Percentiles rank a stretch among this genome's conserved stretches.
Conservation (phyloP, 2,113 vertebrate species). For the Strix aluco region DNA sequence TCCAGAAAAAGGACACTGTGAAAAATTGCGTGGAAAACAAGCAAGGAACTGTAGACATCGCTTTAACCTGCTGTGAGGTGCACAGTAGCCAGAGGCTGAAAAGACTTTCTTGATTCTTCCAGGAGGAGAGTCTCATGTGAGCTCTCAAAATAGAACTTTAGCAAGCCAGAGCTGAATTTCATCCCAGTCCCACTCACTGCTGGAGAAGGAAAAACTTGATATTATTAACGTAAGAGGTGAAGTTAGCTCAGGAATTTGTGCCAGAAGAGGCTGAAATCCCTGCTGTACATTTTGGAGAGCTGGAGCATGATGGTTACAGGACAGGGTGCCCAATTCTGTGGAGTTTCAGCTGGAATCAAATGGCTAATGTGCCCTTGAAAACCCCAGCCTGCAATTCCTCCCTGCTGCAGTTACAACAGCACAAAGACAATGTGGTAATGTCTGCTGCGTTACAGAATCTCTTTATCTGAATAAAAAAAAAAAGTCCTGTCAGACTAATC, state of each 20-base stretch:
- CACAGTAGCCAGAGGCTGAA: background rate
- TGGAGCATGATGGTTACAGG: background rate
- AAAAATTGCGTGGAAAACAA: background rate
- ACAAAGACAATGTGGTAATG: slow-evolving; percentile 67
- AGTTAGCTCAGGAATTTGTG: background rate
- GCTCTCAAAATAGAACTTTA: slow-evolving; percentile 20
- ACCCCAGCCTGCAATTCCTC: slow-evolving; percentile 22
- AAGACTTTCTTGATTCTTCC: background rate
- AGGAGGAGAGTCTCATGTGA: background rate
- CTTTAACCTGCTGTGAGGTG: slow-evolving; percentile 22
- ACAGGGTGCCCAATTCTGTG: background rate
- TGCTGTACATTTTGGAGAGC: background rate
- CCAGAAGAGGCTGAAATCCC: slow-evolving; percentile 25
- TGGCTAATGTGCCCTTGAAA: slow-evolving; percentile 15
- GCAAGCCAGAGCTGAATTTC: slow-evolving; percentile 37
- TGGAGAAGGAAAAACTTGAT: slow-evolving; percentile 50
- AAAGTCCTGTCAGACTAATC: slow-evolving; percentile 55
- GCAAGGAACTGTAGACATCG: background rate
- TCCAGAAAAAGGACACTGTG: background rate
- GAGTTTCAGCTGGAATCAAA: slow-evolving; percentile 23
- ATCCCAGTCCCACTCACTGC: slow-evolving; percentile 1
- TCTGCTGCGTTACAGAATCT: slow-evolving; percentile 57
- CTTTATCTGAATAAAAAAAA: slow-evolving; percentile 33
- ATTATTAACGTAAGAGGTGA: slow-evolving; percentile 34
- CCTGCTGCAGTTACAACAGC: slow-evolving; percentile 48